These are phyloP conservation scores for Collichthys lucidus DNA, from an alignment of 2,113 vertebrate species.

Conservation along the genomic window DNA sequence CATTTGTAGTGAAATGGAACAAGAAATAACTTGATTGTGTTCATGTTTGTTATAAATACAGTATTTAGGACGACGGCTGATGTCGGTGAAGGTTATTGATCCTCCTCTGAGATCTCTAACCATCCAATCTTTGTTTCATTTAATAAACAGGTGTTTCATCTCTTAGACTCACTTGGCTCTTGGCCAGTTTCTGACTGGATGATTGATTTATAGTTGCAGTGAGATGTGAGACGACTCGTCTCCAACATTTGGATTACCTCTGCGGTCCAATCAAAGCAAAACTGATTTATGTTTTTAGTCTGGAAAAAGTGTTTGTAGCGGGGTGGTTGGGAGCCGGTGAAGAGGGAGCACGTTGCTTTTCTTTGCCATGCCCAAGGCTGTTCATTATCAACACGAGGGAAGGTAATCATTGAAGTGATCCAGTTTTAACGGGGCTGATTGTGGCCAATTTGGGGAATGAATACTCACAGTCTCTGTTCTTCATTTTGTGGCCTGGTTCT, in stretches of 20 bases:
- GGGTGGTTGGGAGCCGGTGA: not conserved
- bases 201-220: not conserved
- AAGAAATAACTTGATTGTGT: too few relatives aligned
- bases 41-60: not conserved
- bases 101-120: not conserved
- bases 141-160: not conserved
- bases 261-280: not conserved
- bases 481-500: slow-evolving; percentile 75
- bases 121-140: not conserved
- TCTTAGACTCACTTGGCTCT: not conserved
- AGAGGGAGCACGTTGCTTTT: slow-evolving; percentile 59
- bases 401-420: slow-evolving; percentile 77
- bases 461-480: slow-evolving; percentile 34
- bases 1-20: not conserved
- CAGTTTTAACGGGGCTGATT: slow-evolving; percentile 77
- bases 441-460: slow-evolving; percentile 72
- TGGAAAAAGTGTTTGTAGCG: slow-evolving; percentile 28
- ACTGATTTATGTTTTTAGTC: not conserved
- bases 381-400: slow-evolving; percentile 74
- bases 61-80: not conserved
- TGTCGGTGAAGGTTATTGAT: not conserved
- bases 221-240: not conserved
- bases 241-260: not conserved
- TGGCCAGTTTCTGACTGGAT: not conserved
- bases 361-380: slow-evolving; percentile 75